A percentile compares a stretch with the other conserved stretches of the same genome.
Conservation (phyloP, 1,140 invertebrate genomes). For the Aphaenogaster floridana region DNA sequence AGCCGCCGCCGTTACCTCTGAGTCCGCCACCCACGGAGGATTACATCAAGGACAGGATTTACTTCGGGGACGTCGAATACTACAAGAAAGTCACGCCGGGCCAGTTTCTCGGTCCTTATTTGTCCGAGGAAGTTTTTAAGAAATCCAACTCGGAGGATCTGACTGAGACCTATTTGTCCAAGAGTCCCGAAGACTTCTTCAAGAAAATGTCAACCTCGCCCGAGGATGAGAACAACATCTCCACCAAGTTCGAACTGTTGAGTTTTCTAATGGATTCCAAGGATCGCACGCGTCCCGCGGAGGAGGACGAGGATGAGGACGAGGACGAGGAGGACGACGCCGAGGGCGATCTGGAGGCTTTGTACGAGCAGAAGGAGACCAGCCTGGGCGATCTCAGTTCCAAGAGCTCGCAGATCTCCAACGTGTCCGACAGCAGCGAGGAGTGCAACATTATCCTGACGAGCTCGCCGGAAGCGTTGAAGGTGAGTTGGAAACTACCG, state of each 20-base stretch:
- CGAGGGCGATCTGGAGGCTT: constrained; percentile 83
- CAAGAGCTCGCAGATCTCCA: constrained; percentile 87
- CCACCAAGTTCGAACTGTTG: constrained; percentile 95
- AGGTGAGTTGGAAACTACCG: constrained; percentile 73
- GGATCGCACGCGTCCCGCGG: constrained; percentile 88
- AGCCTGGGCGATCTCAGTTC: constrained; percentile 87
- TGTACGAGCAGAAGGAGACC: constrained; percentile 85
- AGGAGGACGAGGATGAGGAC: constrained; percentile 82
- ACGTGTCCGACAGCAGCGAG: constrained; percentile 88
- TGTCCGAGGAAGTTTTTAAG: constrained; percentile 92
- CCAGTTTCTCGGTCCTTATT: constrained; percentile 94
- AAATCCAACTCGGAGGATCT: constrained; percentile 85
- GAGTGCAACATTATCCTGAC: constrained; percentile 86
- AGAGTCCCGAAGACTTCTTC: constrained; percentile 80
- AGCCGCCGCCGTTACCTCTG: constrained; percentile 92
- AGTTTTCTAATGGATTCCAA: constrained; percentile 93
- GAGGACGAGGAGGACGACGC: constrained; percentile 84
- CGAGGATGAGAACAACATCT: constrained; percentile 82
- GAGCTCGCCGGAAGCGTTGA: constrained; percentile 82
- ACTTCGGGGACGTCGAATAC: constrained; percentile 88
- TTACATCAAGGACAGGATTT: constrained; percentile 82
- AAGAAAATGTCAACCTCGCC: constrained; percentile 76
- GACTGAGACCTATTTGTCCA: constrained; percentile 78
- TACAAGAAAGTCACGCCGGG: constrained; percentile 88
- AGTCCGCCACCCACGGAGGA: constrained; percentile 90